Evolutionary conservation across 2,888 invertebrate species (phyloP), one percentile per base, ranked within the genome.

Genomic region (Cepaea hortensis): DNA sequence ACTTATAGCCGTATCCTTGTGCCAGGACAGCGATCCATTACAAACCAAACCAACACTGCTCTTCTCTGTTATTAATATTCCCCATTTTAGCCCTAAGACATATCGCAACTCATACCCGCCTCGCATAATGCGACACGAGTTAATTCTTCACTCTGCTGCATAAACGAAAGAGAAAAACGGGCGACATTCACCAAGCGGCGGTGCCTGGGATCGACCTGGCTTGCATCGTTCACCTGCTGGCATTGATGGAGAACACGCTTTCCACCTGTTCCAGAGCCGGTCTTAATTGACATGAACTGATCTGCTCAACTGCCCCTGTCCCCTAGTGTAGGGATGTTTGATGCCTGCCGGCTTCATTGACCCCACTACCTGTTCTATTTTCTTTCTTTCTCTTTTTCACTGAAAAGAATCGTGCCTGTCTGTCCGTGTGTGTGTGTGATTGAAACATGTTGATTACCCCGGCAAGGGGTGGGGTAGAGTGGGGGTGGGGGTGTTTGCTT

Each of bases 191-290:
- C 62, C 62, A 62, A 62, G 18, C 79, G 35, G 35, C 79, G 23
- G 20, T 35, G 6, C 79, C 50, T 79, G 35, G 15, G 55, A 79
- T 68, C 62, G 76, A 68, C 50, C 48, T 68, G 9, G 2, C 35
- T 2, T 46, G 35, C 84, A 80, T 85, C 48, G 46, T 50, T 65
- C 46, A 61, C 70, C 68, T 80, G 80, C 61, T 72, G 81, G 79
- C 23, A 35, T 35, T 62, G 79, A 79, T 23, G 35, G 3, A 61
- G 61, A n/a, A 6, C 68, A 15, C 85, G 85, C 50, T 80, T 81
- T 61, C 72, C 85, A 85, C 85, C 85, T 85, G 85, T 79, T 79
- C 79, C 6, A 18, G 61, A 62, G 13, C 23, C 18, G 62, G 35
- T 35, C 79, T 61, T 79, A 79, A 79, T 79, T 79, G 62, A 62